These are phyloP conservation scores for Listronotus bonariensis DNA, from an alignment of 1,140 invertebrate genomes.

Conservation along the genomic window DNA sequence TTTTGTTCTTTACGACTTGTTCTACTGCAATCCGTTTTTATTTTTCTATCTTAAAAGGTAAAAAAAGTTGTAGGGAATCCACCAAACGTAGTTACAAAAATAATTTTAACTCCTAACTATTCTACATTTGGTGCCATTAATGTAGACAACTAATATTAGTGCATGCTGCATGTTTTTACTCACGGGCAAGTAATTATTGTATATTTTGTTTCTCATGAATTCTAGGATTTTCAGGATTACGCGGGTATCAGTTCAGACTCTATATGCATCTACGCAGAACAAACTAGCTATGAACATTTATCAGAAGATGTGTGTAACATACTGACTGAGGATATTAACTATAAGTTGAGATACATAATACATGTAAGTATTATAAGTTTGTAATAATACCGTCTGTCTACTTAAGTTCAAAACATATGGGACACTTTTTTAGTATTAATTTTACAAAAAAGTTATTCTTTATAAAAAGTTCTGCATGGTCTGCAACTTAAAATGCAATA, in stretches of 20 bases:
- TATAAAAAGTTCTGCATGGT: too few relatives aligned
- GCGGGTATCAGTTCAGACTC: slow-evolving; percentile 48
- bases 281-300: slow-evolving; percentile 40
- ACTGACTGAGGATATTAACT: slow-evolving; percentile 52
- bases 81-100: background rate
- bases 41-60: too few relatives aligned
- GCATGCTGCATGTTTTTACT: slow-evolving; percentile 5
- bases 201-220: slow-evolving; percentile 20
- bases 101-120: background rate
- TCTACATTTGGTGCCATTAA: background rate
- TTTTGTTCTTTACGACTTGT: too few relatives aligned
- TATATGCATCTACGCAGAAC: slow-evolving; percentile 43
- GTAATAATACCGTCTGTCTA: too few relatives aligned
- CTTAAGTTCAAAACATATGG: too few relatives aligned
- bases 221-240: slow-evolving; percentile 48
- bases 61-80: too few relatives aligned
- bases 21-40: too few relatives aligned
- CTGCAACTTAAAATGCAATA: too few relatives aligned
- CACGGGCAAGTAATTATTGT: slow-evolving; percentile 5
- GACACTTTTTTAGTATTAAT: too few relatives aligned
- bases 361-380: slow-evolving; percentile 44
- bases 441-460: too few relatives aligned
- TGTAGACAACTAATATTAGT: background rate
- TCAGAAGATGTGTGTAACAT: slow-evolving; percentile 49
- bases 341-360: slow-evolving; percentile 52